Conservation (phyloP, 2,888 invertebrate species). For the Erebia palarica region DNA sequence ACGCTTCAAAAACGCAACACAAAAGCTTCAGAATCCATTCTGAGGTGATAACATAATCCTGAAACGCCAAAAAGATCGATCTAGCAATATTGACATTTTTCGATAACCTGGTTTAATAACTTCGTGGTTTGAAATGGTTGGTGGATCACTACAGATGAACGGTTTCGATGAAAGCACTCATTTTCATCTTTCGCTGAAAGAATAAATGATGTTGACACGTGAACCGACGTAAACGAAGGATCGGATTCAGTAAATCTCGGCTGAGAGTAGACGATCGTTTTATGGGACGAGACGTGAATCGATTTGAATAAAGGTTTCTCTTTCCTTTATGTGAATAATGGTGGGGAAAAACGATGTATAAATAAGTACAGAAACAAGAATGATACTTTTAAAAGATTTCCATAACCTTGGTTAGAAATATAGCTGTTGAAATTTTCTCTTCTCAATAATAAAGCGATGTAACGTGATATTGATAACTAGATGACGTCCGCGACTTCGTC, state of each 20-base stretch:
- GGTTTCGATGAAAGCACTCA: conserved; percentile 29
- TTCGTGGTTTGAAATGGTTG: background rate
- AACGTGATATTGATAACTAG: too few relatives aligned
- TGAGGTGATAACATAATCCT: too few relatives aligned
- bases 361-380: conserved; percentile 2
- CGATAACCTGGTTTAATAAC: too few relatives aligned
- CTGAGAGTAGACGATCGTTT: conserved; percentile 36
- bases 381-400: background rate
- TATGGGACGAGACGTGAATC: conserved; percentile 50
- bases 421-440: background rate
- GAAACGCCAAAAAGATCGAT: too few relatives aligned
- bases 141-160: background rate
- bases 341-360: conserved; percentile 9
- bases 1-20: too few relatives aligned
- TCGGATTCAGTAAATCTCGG: conserved; percentile 27
- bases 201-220: conserved; percentile 48
- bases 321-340: conserved; percentile 2
- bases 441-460: too few relatives aligned
- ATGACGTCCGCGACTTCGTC: too few relatives aligned
- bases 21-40: too few relatives aligned
- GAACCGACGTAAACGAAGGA: conserved; percentile 42
- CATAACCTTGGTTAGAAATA: background rate
- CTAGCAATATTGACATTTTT: too few relatives aligned
- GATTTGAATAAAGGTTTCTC: conserved; percentile 48
- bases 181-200: conserved; percentile 39